Conservation (phyloP, 1,140 invertebrate species). For the Temnothorax curvispinosus region DNA sequence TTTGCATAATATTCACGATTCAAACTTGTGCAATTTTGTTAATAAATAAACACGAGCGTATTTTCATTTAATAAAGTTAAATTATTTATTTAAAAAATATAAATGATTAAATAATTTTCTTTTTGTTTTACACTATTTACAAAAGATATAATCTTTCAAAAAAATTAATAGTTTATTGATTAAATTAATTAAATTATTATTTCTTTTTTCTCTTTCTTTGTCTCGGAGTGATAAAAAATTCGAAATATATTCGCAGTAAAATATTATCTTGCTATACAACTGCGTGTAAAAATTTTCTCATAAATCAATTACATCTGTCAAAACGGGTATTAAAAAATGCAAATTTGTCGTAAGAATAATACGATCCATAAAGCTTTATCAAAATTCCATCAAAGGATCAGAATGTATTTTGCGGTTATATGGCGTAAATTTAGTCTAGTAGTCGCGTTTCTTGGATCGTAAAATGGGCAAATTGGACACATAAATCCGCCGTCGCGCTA, state of each 20-base stretch:
- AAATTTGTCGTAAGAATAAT: conserved; percentile 13
- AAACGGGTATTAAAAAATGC: neutral
- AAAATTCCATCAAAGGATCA: conserved; percentile 43
- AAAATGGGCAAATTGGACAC: conserved; percentile 62
- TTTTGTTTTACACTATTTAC: neutral
- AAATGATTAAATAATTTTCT: neutral
- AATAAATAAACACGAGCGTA: neutral
- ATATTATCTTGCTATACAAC: neutral
- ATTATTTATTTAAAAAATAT: neutral
- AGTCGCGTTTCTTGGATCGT: conserved; percentile 57
- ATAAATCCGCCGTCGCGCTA: conserved; percentile 61
- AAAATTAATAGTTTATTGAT: neutral
- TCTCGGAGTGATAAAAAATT: neutral
- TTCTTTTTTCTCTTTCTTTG: neutral
- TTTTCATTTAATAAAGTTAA: neutral
- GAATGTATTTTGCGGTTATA: conserved; percentile 65
- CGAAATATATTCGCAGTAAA: neutral
- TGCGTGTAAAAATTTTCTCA: neutral
- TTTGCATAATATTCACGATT: neutral
- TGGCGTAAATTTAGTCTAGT: conserved; percentile 60
- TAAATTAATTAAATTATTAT: neutral
- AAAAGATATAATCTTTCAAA: neutral
- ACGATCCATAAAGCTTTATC: conserved; percentile 23
- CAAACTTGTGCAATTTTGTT: neutral
- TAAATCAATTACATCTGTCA: neutral